A percentile compares a stretch with the other conserved stretches of the same genome.
Evolutionary conservation across 2,797 vertebrate species (phyloP).

Genomic region (Todus mexicanus): DNA sequence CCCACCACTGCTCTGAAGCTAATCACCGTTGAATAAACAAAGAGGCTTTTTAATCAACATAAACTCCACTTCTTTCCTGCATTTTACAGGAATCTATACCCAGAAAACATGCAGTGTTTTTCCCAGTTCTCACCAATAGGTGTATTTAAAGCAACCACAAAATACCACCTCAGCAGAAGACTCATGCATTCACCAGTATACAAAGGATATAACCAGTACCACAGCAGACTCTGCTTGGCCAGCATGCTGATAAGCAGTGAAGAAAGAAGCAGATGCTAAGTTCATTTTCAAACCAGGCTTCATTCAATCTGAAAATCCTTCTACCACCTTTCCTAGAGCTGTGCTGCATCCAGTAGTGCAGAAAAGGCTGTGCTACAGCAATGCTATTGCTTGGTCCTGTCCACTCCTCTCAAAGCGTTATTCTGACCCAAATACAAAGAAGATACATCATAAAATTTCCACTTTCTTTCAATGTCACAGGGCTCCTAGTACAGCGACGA

Average conservation of each 20-base stretch:
- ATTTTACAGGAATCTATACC: background rate
- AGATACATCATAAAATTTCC: background rate
- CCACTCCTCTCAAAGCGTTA: background rate
- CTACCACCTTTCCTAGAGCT: background rate
- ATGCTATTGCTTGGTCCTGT: background rate
- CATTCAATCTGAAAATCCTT: background rate
- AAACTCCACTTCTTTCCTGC: slow-evolving; percentile 44
- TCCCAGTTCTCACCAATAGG: background rate
- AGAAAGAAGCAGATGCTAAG: background rate
- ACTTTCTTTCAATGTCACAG: background rate
- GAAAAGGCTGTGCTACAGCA: background rate
- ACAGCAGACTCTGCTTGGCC: background rate
- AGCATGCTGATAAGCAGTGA: background rate
- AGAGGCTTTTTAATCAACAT: slow-evolving; percentile 21
- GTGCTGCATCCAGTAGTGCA: background rate
- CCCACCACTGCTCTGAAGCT: slow-evolving; percentile 36
- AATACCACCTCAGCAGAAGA: background rate
- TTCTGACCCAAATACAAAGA: background rate
- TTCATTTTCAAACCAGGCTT: background rate
- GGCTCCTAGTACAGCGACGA: background rate
- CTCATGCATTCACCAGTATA: too few species aligned
- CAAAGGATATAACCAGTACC: background rate
- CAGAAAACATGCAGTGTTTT: background rate
- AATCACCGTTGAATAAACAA: slow-evolving; percentile 55
- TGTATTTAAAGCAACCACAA: background rate